Evolutionary conservation across 1,140 invertebrate genomes (phyloP).

Genomic region (Papilio xuthus): DNA sequence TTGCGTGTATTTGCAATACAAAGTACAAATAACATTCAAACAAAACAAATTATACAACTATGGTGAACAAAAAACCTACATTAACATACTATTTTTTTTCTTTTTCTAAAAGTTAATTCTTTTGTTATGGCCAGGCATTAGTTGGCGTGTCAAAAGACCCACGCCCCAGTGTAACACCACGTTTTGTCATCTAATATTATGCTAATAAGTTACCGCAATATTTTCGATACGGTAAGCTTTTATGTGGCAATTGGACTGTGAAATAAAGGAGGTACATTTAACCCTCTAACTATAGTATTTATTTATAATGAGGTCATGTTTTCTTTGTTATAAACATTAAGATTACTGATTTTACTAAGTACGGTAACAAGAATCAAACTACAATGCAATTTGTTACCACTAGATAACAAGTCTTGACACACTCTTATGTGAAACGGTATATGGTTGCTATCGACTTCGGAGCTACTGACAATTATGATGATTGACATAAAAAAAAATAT

Average conservation of each 20-base stretch:
- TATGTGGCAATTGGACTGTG: conserved; percentile 40
- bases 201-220: conserved; percentile 62
- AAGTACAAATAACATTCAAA: neutral
- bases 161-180: conserved; percentile 45
- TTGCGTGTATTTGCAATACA: too few relatives aligned
- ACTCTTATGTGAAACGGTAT: too few relatives aligned
- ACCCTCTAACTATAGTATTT: neutral
- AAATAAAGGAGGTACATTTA: neutral
- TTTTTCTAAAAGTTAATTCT: neutral
- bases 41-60: neutral
- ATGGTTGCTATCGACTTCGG: too few relatives aligned
- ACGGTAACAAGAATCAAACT: too few relatives aligned
- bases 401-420: too few relatives aligned
- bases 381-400: too few relatives aligned
- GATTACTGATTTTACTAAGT: too few relatives aligned
- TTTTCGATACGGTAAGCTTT: conserved; percentile 67
- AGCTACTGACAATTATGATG: too few relatives aligned
- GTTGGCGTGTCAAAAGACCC: conserved; percentile 2
- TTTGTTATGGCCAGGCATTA: neutral
- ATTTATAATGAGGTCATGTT: conserved; percentile 5
- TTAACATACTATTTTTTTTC: neutral
- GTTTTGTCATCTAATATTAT: conserved; percentile 72
- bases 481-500: neutral
- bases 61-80: neutral
- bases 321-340: neutral